Evolutionary conservation across 2,888 invertebrate genomes (phyloP), one percentile per base, ranked within the genome.

Genomic region (Anoplius nigerrimus): DNA sequence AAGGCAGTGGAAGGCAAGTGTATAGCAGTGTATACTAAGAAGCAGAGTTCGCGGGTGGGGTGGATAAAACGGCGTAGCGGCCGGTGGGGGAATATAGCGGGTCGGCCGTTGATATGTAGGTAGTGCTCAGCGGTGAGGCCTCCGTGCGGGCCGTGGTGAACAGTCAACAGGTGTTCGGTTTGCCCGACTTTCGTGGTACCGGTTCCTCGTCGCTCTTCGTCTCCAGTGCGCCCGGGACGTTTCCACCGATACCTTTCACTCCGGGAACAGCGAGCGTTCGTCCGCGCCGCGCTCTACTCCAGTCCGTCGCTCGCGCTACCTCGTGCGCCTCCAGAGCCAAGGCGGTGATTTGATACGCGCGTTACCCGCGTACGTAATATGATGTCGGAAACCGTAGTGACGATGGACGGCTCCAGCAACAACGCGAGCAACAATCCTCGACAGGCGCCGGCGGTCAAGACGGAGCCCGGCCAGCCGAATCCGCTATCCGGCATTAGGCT

Each of bases 321-420:
- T n/a, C n/a, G n/a, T 15, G 15, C 20, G 13, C 20, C 22, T 22
- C 21, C 15, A 20, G 1, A 52, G 15, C n/a, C 11, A 20, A 3
- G 34, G 52, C 22, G 48, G 24, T 58, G 58, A 15, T 56, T 52
- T 46, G 21, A 55, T 11, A 34, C n/a, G 53, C 61, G 67, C 18
- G 51, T 66, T 46, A 6, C 45, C 61, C 46, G 55, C 65, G 71
- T n/a, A 51, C 74, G 59, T 78, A 79, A 79, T 63, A 95, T 94
- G 93, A 95, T 95, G 93, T 94, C 95, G 88, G 95, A 95, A 91
- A 95, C 95, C 85, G 95, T 94, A 92, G 94, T 95, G 84, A 95
- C 93, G 84, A 93, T 95, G 89, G 93, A 93, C 87, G 90, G 93
- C 90, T 90, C 93, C 90, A 88, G 88, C 83, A 89, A 88, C 77